Percentiles rank a stretch among this genome's conserved stretches.
phyloP scores from a whole-genome alignment of 2,797 vertebrate species.

The Uromys caudimaculatus region DNA sequence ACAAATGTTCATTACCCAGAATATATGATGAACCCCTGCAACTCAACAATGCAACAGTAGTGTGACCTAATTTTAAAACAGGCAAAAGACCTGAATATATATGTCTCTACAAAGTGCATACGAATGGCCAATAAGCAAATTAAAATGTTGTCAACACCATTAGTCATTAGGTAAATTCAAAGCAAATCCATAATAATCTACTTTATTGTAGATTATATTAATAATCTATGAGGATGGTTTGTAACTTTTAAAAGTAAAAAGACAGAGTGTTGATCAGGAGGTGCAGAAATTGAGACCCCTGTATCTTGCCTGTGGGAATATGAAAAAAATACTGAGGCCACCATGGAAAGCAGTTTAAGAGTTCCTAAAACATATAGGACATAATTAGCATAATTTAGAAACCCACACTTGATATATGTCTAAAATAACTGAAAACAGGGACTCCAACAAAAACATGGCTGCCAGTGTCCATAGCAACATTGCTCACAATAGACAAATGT shows the following conservation, averaged over 20 bases:
- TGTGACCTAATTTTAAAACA: not conserved
- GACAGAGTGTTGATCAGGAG: not conserved
- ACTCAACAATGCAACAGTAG: not conserved
- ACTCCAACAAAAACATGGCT: not conserved
- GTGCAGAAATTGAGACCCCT: not conserved
- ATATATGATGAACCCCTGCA: not conserved
- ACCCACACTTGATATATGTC: not conserved
- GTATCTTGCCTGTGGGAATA: not conserved
- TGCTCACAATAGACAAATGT: not conserved
- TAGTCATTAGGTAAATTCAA: not conserved
- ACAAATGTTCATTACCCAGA: not conserved
- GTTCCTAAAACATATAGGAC: not conserved
- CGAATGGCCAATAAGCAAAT: not conserved
- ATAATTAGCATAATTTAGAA: not conserved
- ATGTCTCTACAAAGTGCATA: not conserved
- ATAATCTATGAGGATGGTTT: not conserved
- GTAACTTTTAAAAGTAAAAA: constrained; percentile 19
- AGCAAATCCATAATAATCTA: not conserved
- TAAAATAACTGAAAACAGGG: not conserved
- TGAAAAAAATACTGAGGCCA: not conserved
- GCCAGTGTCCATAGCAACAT: not conserved
- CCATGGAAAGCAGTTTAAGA: not conserved
- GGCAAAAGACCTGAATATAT: not conserved
- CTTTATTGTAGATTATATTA: not conserved
- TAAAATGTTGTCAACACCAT: not conserved